Evolutionary conservation across 1,140 invertebrate species (phyloP).

Genomic region (Caerostris extrusa): DNA sequence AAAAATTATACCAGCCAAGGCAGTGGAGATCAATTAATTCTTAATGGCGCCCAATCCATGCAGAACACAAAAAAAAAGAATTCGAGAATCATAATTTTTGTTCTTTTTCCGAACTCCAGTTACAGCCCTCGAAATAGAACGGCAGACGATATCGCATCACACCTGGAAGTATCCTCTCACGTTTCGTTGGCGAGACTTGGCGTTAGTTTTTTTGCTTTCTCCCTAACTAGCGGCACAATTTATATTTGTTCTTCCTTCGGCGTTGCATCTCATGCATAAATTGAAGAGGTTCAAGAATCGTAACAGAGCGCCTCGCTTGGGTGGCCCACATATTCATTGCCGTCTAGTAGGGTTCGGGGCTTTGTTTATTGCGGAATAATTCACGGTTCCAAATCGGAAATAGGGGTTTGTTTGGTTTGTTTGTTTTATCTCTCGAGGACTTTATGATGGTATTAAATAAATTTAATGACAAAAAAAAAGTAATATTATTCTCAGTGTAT

Average conservation of each 20-base stretch:
- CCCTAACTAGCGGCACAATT: constrained; percentile 9
- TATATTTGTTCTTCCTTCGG: constrained; percentile 27
- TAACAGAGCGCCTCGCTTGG: neutral
- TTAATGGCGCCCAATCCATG: constrained; percentile 2
- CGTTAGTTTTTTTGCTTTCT: neutral
- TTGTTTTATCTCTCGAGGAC: no score
- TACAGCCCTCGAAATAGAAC: neutral
- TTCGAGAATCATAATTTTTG: neutral
- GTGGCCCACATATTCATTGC: neutral
- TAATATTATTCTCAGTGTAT: no score
- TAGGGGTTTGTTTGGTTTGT: no score
- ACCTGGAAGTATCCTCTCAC: constrained; percentile 43
- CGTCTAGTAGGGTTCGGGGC: neutral
- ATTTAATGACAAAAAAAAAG: no score
- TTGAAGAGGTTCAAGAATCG: constrained; percentile 10
- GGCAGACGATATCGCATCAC: neutral
- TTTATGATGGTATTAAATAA: no score
- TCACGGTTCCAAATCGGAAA: neutral
- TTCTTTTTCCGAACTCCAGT: neutral
- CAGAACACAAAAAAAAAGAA: neutral
- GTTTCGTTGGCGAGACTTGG: neutral
- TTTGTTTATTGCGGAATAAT: neutral
- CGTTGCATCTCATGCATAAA: constrained; percentile 49
- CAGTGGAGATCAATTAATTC: constrained; percentile 31
- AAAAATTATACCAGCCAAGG: neutral